Conservation (phyloP, 2,888 invertebrate genomes). For the Drosophila suboccidentalis region DNA sequence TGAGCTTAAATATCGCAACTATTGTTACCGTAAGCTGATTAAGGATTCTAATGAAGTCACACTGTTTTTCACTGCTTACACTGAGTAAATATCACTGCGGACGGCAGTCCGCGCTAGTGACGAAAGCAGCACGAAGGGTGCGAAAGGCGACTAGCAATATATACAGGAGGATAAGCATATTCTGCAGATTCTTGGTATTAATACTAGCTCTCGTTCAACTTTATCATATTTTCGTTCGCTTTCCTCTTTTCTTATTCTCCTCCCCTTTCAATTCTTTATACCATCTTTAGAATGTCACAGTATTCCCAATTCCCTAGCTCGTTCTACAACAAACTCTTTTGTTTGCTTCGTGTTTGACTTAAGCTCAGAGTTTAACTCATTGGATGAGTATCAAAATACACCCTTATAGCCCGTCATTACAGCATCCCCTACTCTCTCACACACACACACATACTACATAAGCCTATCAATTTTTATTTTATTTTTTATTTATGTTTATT, state of each 20-base stretch:
- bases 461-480: slow-evolving; percentile 46
- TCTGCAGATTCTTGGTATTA: neutral
- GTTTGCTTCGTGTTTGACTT: slow-evolving; percentile 12
- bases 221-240: neutral
- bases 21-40: neutral
- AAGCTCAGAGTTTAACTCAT: slow-evolving; percentile 35
- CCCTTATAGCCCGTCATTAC: slow-evolving; percentile 23
- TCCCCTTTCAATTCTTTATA: neutral
- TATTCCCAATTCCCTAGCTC: slow-evolving; percentile 21
- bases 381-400: slow-evolving; percentile 35
- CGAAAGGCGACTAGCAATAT: no score
- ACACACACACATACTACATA: slow-evolving; percentile 1
- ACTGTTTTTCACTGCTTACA: no score
- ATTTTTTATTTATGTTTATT: slow-evolving; percentile 1
- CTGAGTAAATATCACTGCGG: no score
- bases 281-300: neutral
- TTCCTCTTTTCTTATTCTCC: no score
- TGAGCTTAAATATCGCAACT: no score
- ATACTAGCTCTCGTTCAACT: neutral
- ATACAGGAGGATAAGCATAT: no score
- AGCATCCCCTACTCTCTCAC: neutral
- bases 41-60: neutral
- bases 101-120: no score
- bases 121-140: no score
- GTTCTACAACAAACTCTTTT: slow-evolving; percentile 17